Conservation (phyloP, 1,140 invertebrate species). For the Aphelinus certus region DNA sequence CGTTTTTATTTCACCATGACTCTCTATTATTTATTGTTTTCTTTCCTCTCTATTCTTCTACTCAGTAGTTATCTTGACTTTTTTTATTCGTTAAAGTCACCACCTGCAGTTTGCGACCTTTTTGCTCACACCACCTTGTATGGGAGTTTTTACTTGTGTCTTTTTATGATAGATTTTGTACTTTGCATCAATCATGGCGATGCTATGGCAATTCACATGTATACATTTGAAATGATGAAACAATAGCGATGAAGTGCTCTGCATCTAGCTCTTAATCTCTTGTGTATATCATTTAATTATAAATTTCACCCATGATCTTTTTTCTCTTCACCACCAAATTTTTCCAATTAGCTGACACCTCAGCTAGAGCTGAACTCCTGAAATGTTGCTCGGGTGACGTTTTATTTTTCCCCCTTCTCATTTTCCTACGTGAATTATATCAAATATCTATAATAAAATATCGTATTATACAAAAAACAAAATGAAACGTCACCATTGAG, state of each 20-base stretch:
- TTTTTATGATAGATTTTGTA: conserved; percentile 29
- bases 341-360: conserved; percentile 9
- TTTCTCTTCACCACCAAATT: conserved; percentile 13
- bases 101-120: conserved; percentile 17
- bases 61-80: conserved; percentile 33
- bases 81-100: conserved; percentile 37
- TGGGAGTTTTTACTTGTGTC: conserved; percentile 14
- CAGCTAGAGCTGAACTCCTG: conserved; percentile 26
- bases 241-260: conserved; percentile 50
- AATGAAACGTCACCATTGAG: conserved; percentile 28
- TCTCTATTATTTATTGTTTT: conserved; percentile 21
- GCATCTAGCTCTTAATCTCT: conserved; percentile 44
- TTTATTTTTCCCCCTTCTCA: conserved; percentile 31
- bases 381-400: conserved; percentile 47
- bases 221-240: too few species aligned
- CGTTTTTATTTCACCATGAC: too few species aligned
- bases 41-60: conserved; percentile 24
- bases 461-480: background rate
- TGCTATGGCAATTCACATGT: conserved; percentile 44
- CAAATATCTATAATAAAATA: background rate
- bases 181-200: conserved; percentile 47
- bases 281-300: conserved; percentile 40
- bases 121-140: conserved; percentile 15
- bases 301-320: background rate
- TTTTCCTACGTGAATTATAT: background rate